Conservation (phyloP, 2,113 vertebrate species). For the Hirundichthys speculiger region DNA sequence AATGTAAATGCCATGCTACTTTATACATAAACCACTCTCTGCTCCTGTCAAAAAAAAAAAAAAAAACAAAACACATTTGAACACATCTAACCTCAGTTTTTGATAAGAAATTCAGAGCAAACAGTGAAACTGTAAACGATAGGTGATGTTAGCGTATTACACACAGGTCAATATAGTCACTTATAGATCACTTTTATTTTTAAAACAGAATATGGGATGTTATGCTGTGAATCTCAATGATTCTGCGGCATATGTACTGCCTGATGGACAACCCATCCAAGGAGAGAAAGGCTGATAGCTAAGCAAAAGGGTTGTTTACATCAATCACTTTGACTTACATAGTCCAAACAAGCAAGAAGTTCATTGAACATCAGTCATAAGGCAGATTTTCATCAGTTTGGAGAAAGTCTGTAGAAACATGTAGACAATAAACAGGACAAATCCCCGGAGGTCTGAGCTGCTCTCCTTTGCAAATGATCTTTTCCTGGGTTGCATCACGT, state of each 20-base stretch:
- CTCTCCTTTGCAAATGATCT: conserved; percentile 27
- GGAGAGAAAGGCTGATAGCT: no score
- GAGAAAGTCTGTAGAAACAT: conserved; percentile 41
- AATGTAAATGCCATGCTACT: no score
- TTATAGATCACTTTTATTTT: conserved; percentile 58
- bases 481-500: conserved; percentile 31
- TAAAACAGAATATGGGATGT: conserved; percentile 45
- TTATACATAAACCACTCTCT: no score
- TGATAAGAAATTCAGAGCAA: no score
- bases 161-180: conserved; percentile 70
- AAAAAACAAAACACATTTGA: no score
- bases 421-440: conserved; percentile 44
- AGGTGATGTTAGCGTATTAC: conserved; percentile 50
- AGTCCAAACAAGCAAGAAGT: conserved; percentile 42
- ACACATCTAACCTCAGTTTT: no score
- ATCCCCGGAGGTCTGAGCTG: conserved; percentile 42
- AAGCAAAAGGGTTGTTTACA: conserved; percentile 65
- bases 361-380: conserved; percentile 28
- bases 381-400: conserved; percentile 35
- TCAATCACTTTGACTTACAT: conserved; percentile 56
- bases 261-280: conserved; percentile 35
- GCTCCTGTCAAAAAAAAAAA: no score
- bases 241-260: conserved; percentile 42
- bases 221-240: conserved; percentile 31
- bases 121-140: not conserved